Conservation (phyloP, 2,797 vertebrate genomes). For the Linurgus olivaceus region DNA sequence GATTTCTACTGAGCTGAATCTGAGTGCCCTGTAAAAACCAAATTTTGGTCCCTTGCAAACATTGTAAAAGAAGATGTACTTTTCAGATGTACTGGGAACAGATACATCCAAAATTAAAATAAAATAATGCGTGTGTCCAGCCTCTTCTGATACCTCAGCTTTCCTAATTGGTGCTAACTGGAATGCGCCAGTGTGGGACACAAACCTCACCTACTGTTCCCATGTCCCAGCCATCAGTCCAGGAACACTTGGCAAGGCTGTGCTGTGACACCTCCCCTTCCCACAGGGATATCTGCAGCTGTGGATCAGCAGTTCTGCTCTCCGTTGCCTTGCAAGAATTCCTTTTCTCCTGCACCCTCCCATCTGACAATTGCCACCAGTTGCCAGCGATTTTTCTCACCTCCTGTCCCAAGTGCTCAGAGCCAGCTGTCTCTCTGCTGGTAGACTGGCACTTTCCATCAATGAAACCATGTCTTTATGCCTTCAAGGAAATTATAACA, state of each 20-base stretch:
- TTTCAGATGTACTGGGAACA: background rate
- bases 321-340: background rate
- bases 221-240: background rate
- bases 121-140: background rate
- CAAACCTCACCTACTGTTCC: background rate
- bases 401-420: background rate
- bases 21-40: background rate
- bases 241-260: background rate
- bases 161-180: background rate
- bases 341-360: background rate
- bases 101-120: background rate
- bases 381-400: background rate
- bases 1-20: background rate
- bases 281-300: background rate
- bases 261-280: fast-evolving
- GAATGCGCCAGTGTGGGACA: background rate
- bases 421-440: background rate
- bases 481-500: background rate
- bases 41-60: background rate
- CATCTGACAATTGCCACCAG: background rate
- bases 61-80: background rate
- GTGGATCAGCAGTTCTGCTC: background rate
- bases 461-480: background rate
- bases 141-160: background rate
- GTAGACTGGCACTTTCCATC: background rate